Evolutionary conservation across 1,140 invertebrate genomes (phyloP).

Genomic region (Hypsibius dujardini): DNA sequence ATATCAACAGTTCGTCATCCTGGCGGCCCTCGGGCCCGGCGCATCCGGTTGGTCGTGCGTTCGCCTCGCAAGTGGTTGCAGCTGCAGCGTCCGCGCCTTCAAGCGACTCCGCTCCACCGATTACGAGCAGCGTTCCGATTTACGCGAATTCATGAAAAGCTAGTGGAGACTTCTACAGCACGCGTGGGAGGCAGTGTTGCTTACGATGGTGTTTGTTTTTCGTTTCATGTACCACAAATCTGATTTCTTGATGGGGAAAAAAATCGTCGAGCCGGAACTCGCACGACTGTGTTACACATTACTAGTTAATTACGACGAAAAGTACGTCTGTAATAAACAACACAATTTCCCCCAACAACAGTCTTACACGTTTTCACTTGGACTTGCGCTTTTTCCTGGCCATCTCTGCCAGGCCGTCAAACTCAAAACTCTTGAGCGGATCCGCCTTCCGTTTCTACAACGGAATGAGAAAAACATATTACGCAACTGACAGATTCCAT

Average conservation of each 20-base stretch:
- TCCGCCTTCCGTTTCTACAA: constrained; percentile 32
- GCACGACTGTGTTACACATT: too few relatives aligned
- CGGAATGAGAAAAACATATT: constrained; percentile 21
- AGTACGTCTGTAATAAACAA: background rate
- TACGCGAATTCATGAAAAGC: background rate
- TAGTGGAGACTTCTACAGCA: background rate
- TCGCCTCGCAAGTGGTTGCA: background rate
- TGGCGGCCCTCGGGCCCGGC: background rate
- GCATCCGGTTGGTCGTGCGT: constrained; percentile 15
- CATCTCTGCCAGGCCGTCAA: constrained; percentile 26
- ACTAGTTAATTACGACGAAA: too few relatives aligned
- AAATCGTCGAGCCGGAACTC: too few relatives aligned
- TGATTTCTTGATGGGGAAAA: too few relatives aligned
- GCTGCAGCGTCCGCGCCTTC: background rate
- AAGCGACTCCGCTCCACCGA: background rate
- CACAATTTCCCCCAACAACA: background rate
- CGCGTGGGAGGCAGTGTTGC: background rate
- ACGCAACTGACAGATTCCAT: background rate
- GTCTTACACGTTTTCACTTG: background rate
- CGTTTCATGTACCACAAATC: too few relatives aligned
- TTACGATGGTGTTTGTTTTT: too few relatives aligned
- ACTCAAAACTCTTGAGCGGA: constrained; percentile 33
- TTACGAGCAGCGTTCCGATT: background rate
- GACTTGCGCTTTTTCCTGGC: background rate
- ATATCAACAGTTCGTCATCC: constrained; percentile 11